Conservation (phyloP, 2,797 vertebrate species). For the Sternarchorhynchus goeldii region DNA sequence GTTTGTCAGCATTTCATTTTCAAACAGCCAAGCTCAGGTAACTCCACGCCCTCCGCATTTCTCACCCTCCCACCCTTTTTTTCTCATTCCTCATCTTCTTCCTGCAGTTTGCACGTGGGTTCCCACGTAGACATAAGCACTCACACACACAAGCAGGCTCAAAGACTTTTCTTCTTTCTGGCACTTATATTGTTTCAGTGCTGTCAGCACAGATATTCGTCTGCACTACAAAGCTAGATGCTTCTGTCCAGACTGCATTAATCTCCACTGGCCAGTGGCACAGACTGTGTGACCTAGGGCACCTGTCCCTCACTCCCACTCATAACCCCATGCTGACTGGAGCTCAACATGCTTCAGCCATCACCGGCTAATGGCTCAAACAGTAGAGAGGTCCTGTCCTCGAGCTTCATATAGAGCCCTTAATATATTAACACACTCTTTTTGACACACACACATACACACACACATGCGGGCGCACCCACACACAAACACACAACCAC, state of each 20-base stretch:
- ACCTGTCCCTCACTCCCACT: neutral
- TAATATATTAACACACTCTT: no score
- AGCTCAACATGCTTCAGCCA: conserved; percentile 17
- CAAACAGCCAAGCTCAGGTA: conserved; percentile 50
- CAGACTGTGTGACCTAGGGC: conserved; percentile 24
- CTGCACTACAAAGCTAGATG: conserved; percentile 41
- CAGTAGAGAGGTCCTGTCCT: conserved; percentile 1
- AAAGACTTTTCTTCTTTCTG: conserved; percentile 46
- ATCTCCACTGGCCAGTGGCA: conserved; percentile 63
- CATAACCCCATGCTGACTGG: conserved; percentile 20
- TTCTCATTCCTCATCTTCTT: neutral
- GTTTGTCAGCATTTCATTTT: conserved; percentile 63
- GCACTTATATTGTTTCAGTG: conserved; percentile 56
- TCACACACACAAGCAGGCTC: conserved; percentile 16
- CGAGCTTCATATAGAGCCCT: neutral
- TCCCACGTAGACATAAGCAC: no score
- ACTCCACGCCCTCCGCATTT: conserved; percentile 12
- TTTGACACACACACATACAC: neutral
- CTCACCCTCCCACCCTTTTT: neutral
- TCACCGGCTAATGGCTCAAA: conserved; percentile 23
- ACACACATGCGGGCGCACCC: neutral
- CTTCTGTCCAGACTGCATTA: conserved; percentile 39
- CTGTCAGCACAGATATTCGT: conserved; percentile 48
- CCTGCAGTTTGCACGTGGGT: no score
- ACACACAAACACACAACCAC: conserved; percentile 15